A percentile compares a stretch with the other conserved stretches of the same genome.
Evolutionary conservation across 2,797 vertebrate genomes (phyloP).

Genomic region (Strix occidentalis): DNA sequence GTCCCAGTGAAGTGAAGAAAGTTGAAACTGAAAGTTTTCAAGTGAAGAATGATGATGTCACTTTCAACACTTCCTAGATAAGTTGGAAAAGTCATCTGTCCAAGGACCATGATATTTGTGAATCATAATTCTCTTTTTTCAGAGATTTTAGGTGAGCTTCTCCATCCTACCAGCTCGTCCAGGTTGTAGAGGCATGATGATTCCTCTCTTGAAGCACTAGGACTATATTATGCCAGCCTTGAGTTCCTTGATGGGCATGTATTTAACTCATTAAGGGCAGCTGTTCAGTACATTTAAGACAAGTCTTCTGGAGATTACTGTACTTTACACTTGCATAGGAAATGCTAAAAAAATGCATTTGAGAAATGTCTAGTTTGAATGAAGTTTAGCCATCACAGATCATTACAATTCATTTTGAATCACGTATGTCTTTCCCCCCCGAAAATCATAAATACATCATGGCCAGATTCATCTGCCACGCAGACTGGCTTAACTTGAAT

Average conservation of each 20-base stretch:
- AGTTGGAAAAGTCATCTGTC: not conserved
- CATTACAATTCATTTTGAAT: not conserved
- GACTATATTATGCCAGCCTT: not conserved
- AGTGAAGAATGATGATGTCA: not conserved
- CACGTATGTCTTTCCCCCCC: rapidly evolving
- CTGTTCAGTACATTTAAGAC: not conserved
- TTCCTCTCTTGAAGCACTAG: not conserved
- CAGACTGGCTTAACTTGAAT: not conserved
- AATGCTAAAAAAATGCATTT: not conserved
- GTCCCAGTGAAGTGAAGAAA: not conserved
- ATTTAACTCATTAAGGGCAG: not conserved
- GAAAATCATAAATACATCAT: not conserved
- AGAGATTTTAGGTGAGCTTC: not conserved
- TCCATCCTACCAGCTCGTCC: not conserved
- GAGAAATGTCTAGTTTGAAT: not conserved
- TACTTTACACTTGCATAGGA: not conserved
- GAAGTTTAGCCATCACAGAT: not conserved
- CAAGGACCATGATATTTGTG: not conserved
- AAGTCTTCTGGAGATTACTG: not conserved
- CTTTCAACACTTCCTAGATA: not conserved
- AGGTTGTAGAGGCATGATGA: not conserved
- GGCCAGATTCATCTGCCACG: not conserved
- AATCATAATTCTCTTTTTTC: not conserved
- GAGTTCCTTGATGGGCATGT: not conserved
- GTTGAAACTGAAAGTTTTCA: not conserved